phyloP scores from a whole-genome alignment of 2,113 vertebrate species.

The Cyprinodon brontotheroides region DNA sequence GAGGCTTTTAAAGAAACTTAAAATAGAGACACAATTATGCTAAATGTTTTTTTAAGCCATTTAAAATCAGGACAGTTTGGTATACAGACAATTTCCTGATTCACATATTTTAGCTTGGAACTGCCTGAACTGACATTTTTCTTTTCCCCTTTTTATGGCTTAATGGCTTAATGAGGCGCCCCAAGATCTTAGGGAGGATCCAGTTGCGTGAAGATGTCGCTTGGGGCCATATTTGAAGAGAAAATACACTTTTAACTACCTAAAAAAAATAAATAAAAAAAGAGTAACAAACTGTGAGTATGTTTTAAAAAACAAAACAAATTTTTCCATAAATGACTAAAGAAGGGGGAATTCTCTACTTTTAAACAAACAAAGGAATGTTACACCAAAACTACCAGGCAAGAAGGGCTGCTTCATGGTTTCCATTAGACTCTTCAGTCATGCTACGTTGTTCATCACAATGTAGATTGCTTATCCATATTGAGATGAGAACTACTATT shows the following conservation, averaged over 20 bases:
- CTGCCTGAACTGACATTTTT: no score
- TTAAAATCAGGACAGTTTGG: no score
- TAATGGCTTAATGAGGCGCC: no score
- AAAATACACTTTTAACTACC: no score
- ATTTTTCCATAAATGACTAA: background rate
- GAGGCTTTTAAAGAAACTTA: no score
- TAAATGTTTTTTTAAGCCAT: no score
- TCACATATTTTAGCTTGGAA: no score
- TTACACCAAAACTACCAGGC: slow-evolving; percentile 83
- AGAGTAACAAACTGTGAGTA: background rate
- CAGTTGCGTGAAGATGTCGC: slow-evolving; percentile 96
- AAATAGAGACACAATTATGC: no score
- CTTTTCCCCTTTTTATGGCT: no score
- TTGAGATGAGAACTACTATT: slow-evolving; percentile 96
- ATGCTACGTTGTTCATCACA: slow-evolving; percentile 98
- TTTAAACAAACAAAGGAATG: background rate
- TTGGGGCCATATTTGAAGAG: no score
- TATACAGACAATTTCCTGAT: no score
- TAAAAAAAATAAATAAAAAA: slow-evolving; percentile 51
- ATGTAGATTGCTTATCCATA: slow-evolving; percentile 99
- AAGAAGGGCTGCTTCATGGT: slow-evolving; percentile 98
- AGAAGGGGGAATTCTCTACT: background rate
- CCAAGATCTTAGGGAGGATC: no score
- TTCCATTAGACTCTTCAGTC: slow-evolving; percentile 98
- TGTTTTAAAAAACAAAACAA: background rate